These are phyloP conservation scores for Grallaria varia DNA, from an alignment of 2,113 vertebrate genomes.

Conservation along the genomic window DNA sequence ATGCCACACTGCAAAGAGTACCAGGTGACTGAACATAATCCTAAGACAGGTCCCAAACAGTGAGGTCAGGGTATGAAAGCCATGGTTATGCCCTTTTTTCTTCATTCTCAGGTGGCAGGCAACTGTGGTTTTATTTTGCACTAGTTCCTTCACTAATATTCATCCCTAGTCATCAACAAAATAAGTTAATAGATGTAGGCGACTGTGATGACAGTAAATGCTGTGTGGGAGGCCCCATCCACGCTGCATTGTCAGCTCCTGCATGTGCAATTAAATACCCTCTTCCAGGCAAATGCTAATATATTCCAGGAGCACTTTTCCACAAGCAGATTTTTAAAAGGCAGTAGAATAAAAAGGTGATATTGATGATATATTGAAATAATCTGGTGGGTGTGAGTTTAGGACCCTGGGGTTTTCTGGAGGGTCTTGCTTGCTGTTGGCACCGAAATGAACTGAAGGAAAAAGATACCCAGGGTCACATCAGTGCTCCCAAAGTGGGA, in stretches of 20 bases:
- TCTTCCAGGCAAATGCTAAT: conserved; percentile 40
- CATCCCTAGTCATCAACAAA: conserved; percentile 22
- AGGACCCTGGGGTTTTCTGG: background rate
- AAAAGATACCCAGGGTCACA: background rate
- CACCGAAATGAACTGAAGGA: background rate
- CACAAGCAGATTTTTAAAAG: background rate
- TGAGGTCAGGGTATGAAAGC: background rate
- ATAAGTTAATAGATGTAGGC: background rate
- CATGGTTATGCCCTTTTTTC: background rate
- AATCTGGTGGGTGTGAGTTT: background rate
- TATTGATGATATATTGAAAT: conserved; percentile 3
- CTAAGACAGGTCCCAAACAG: background rate
- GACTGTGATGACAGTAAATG: conserved; percentile 38
- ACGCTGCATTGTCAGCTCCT: background rate
- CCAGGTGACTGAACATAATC: background rate
- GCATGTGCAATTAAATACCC: background rate
- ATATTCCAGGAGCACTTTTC: background rate
- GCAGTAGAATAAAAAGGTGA: background rate
- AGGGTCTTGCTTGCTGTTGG: background rate
- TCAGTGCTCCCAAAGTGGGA: background rate
- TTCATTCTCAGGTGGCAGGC: background rate
- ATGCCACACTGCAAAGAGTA: background rate
- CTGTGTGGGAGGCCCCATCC: conserved; percentile 34
- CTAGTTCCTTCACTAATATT: background rate
- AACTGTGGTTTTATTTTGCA: background rate